Conservation (phyloP, 1,140 invertebrate genomes). For the Bathynomus jamesi region DNA sequence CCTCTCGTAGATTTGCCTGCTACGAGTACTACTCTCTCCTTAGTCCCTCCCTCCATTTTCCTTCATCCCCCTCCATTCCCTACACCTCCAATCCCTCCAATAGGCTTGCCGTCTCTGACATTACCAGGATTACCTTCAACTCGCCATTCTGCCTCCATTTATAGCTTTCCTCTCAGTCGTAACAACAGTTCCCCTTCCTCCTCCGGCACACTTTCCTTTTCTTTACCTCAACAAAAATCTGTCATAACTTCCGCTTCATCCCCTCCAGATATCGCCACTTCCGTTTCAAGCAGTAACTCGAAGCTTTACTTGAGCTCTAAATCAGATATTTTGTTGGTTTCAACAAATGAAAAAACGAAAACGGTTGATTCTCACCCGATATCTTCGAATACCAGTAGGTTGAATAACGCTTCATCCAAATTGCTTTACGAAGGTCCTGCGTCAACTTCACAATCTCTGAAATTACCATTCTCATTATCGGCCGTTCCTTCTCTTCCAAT, state of each 20-base stretch:
- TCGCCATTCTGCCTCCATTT: not conserved
- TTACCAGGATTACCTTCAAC: not conserved
- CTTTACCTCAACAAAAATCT: too few species aligned
- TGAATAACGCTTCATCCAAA: too few species aligned
- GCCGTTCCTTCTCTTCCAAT: not conserved
- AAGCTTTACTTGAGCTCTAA: too few species aligned
- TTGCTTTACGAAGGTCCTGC: not conserved
- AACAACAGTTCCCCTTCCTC: too few species aligned
- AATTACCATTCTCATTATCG: not conserved
- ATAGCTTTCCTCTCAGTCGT: not conserved
- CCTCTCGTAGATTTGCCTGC: not conserved
- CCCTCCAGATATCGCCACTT: too few species aligned
- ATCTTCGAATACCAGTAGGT: too few species aligned
- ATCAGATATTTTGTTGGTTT: too few species aligned
- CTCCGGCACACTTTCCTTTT: too few species aligned
- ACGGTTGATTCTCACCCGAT: too few species aligned
- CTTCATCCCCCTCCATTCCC: not conserved
- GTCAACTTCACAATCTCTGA: not conserved
- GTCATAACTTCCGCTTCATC: too few species aligned
- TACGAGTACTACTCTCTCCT: not conserved
- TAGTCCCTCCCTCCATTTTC: not conserved
- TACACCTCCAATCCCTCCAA: not conserved
- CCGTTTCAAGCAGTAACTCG: too few species aligned
- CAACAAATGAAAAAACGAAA: too few species aligned
- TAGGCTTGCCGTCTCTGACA: not conserved